Percentiles rank a stretch among this genome's conserved stretches.
phyloP scores from a whole-genome alignment of 2,113 vertebrate genomes.

The Chaenogobius annularis region DNA sequence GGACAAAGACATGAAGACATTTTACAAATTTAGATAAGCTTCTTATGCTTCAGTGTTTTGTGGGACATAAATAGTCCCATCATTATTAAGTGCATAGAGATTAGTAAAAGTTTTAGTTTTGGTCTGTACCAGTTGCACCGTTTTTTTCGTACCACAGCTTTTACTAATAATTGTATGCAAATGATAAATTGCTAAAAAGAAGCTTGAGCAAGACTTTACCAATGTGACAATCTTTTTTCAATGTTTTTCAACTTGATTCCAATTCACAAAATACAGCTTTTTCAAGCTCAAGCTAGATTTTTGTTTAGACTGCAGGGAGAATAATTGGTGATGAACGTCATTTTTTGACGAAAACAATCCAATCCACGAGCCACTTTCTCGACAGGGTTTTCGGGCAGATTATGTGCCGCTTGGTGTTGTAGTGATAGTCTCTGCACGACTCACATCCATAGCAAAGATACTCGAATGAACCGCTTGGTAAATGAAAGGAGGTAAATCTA shows the following conservation, averaged over 20 bases:
- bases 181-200: not conserved
- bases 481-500: conserved; percentile 33
- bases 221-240: not conserved
- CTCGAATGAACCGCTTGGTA: conserved; percentile 10
- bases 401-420: conserved; percentile 49
- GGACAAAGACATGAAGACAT: not conserved
- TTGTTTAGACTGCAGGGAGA: not conserved
- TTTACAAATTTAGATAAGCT: not conserved
- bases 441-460: conserved; percentile 35
- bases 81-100: conserved; percentile 12
- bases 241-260: not conserved
- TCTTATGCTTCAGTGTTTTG: not conserved
- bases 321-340: not conserved
- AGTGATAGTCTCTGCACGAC: conserved; percentile 23
- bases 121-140: not conserved
- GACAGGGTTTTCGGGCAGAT: not conserved
- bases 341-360: not conserved
- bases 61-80: not conserved
- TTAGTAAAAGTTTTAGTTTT: not conserved
- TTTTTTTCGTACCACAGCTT: conserved; percentile 6
- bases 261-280: not conserved
- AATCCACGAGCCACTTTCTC: not conserved
- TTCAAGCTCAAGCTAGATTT: not conserved
- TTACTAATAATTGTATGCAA: conserved; percentile 5
- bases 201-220: not conserved